phyloP scores from a whole-genome alignment of 2,888 invertebrate genomes.

The Noctua pronuba region DNA sequence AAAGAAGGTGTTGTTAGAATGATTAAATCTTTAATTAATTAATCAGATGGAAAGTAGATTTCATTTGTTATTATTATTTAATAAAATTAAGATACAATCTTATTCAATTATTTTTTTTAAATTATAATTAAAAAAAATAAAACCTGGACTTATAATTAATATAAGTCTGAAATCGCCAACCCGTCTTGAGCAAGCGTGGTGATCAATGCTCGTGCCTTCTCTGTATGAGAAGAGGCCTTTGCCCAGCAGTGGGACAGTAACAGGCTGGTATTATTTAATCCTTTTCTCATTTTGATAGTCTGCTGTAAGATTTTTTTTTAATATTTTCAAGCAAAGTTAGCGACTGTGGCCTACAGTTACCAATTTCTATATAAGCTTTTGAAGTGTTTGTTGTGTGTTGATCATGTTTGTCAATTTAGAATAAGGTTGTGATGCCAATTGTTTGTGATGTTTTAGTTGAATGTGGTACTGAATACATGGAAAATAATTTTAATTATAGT shows the following conservation, averaged over 20 bases:
- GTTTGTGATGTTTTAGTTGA: constrained; percentile 41
- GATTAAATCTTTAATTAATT: constrained; percentile 2
- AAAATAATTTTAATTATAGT: background rate
- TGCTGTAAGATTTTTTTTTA: background rate
- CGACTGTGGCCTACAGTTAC: background rate
- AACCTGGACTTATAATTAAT: too few relatives aligned
- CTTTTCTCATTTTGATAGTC: background rate
- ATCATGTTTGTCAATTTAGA: constrained; percentile 38
- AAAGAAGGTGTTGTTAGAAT: constrained; percentile 37
- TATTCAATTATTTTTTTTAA: background rate
- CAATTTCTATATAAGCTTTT: background rate
- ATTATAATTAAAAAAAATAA: too few relatives aligned
- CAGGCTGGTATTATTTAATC: too few relatives aligned
- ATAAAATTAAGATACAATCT: background rate
- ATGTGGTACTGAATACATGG: constrained; percentile 49
- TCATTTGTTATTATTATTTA: background rate
- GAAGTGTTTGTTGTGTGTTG: constrained; percentile 13
- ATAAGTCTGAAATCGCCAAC: too few relatives aligned
- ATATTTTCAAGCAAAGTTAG: background rate
- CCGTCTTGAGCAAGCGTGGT: too few relatives aligned
- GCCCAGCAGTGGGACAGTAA: too few relatives aligned
- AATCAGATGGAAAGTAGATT: constrained; percentile 11
- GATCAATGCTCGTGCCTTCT: too few relatives aligned
- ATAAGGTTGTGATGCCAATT: constrained; percentile 50
- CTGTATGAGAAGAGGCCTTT: too few relatives aligned